Base-by-base conservation (phyloP, 23 tunicate genomes). In the Corella eumyota region DNA sequence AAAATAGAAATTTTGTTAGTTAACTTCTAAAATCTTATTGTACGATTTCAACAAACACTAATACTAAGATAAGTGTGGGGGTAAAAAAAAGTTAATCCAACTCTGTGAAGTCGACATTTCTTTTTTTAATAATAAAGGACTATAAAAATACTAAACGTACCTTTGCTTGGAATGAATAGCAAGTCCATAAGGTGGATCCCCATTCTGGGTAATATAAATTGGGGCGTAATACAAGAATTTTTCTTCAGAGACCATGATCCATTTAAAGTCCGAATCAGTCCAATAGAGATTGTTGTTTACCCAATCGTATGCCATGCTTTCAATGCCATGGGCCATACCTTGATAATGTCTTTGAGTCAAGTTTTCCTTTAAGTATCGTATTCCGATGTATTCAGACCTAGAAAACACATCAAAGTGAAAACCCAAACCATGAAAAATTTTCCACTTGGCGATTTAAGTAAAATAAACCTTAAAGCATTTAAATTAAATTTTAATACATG, bases 321-420 rank as follows among this genome's bases (percentile, higher is more conserved):
- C 93, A 60, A 93, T 61, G 17, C 82, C 78, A 47, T 64, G 73
- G 2, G 83, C 99, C 80, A 93, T 68, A 20, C 99, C 99, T 57
- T 75, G 77, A 44, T 62, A 70, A 36, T 36, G 45, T 28, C 63
- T 69, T 27, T 15, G 20, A 3, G 45, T 37, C 62, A 30, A 17
- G 9, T 69, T 45, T 4, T 52, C 36, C 61, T 55, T 33, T 55
- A 80, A n/a, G 19, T 65, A 37, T 37, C 25, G 56, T 3, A 58
- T 54, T 17, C 79, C 90, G 35, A 73, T 50, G 26, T 65, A 60
- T 58, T n/a, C n/a, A n/a, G n/a, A n/a, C n/a, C n/a, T n/a, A n/a
- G n/a, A n/a, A n/a, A n/a, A n/a, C n/a, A n/a, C n/a, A n/a, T n/a
- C n/a, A n/a, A n/a, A n/a, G n/a, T n/a, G n/a, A n/a, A n/a, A n/a